These are phyloP conservation scores for Phalacrocorax pelagicus DNA, from an alignment of 2,113 vertebrate genomes.

Conservation along the genomic window DNA sequence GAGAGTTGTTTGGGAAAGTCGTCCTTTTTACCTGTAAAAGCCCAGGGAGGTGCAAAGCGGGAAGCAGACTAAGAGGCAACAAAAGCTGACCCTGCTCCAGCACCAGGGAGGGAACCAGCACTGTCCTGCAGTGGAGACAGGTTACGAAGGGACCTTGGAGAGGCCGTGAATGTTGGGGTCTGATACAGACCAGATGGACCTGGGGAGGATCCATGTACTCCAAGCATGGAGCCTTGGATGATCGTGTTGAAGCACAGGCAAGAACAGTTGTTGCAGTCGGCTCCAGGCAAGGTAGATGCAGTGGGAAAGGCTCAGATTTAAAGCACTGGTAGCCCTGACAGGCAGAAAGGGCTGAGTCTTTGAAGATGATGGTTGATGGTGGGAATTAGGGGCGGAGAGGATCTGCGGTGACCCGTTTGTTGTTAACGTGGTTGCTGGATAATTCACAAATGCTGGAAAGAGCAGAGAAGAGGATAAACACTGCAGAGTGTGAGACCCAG, in stretches of 20 bases:
- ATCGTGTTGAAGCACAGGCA: not conserved
- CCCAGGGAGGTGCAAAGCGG: not conserved
- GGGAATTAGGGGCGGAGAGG: not conserved
- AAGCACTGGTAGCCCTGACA: not conserved
- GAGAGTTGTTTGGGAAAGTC: not conserved
- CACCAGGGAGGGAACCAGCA: not conserved
- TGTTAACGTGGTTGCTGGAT: not conserved
- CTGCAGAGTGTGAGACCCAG: not conserved
- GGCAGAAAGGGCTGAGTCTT: not conserved
- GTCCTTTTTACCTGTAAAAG: not conserved
- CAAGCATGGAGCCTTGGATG: not conserved
- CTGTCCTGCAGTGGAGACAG: not conserved
- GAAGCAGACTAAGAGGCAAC: not conserved
- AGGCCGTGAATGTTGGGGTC: not conserved
- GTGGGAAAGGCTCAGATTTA: not conserved
- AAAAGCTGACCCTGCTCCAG: not conserved
- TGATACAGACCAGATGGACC: not conserved
- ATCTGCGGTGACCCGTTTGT: not conserved
- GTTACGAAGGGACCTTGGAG: not conserved
- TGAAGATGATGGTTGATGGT: accelerated
- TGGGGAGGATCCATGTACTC: accelerated
- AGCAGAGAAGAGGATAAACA: not conserved
- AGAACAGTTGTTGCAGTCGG: not conserved
- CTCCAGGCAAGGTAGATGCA: not conserved
- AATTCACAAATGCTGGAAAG: not conserved